These are phyloP conservation scores for Lepidocyrtinus sp. DNA, from an alignment of 2,888 invertebrate species.

Conservation along the genomic window DNA sequence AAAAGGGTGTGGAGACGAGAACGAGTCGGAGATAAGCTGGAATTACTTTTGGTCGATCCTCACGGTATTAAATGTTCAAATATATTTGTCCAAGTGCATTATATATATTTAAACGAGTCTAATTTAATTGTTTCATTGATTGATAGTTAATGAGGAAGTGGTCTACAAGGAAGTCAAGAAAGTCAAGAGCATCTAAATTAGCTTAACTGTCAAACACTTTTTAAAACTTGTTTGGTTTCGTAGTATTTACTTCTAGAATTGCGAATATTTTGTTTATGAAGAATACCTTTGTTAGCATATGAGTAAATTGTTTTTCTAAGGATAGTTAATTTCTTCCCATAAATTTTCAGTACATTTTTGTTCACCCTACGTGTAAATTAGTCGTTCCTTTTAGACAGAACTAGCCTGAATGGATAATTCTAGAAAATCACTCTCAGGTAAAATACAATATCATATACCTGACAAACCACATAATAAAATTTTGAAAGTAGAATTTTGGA, in stretches of 20 bases:
- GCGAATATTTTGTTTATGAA: too few relatives aligned
- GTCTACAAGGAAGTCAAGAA: slow-evolving; percentile 84
- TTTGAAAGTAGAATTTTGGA: too few relatives aligned
- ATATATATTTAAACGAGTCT: background rate
- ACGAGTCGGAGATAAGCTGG: slow-evolving; percentile 84
- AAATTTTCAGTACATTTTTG: too few relatives aligned
- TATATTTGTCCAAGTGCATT: background rate
- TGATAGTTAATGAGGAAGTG: slow-evolving; percentile 79
- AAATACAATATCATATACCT: background rate
- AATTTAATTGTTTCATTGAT: slow-evolving; percentile 49
- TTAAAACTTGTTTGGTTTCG: too few relatives aligned
- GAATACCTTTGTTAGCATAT: too few relatives aligned
- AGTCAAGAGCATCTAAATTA: slow-evolving; percentile 77
- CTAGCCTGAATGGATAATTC: slow-evolving; percentile 48
- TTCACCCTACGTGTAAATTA: slow-evolving; percentile 15
- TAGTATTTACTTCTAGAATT: too few relatives aligned
- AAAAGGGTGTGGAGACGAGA: slow-evolving; percentile 79
- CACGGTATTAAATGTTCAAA: slow-evolving; percentile 79
- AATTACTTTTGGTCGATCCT: slow-evolving; percentile 83
- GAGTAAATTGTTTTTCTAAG: too few relatives aligned
- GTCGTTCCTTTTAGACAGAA: background rate
- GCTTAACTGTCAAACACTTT: background rate
- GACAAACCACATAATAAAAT: background rate
- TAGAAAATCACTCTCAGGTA: slow-evolving; percentile 48
- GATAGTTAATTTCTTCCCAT: too few relatives aligned